Evolutionary conservation across 2,888 invertebrate genomes (phyloP), one percentile per base, ranked within the genome.

Genomic region (Odontomyia ornata): DNA sequence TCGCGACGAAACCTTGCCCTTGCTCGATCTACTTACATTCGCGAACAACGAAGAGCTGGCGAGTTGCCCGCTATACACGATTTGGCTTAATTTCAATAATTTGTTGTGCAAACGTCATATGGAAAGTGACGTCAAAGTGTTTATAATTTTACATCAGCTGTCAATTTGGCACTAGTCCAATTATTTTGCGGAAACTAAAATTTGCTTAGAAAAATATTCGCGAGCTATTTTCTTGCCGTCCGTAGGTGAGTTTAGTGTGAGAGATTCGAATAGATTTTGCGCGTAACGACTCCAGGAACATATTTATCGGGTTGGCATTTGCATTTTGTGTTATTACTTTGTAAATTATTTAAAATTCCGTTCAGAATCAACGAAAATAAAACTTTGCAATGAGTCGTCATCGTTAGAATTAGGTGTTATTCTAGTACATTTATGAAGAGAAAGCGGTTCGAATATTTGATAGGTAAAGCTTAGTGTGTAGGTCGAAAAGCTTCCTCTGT

Each of bases 1-100:
- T 2, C 57, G 57, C 73, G 23, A 23, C 30, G 36, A 36, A 60
- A 73, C 73, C 73, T 73, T 73, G 73, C 73, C 73, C 73, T 73
- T 73, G 73, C 43, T 18, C 21, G 25, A 25, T 21, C 21, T 11
- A 4, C n/a, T 21, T 13, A 7, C 60, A 23, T 18, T n/a, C 15
- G n/a, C 15, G n/a, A 52, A n/a, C 18, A n/a, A 0, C n/a, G n/a
- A 52, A 15, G 5, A 15, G 57, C 9, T 69, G 47, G 69, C 69
- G 5, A 15, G 25, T n/a, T 69, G 69, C 25, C 69, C 46, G 36
- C n/a, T 46, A 69, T 46, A 47, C 18, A n/a, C n/a, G 21, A 65
- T 65, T 46, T 46, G 25, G 60, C 60, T 23, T 23, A 60, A 11
- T 60, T 60, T 4, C 15, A 52, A 13, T 18, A 23, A 60, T 21